phyloP scores from a whole-genome alignment of 1,140 invertebrate species.

The Mylabris phalerata region DNA sequence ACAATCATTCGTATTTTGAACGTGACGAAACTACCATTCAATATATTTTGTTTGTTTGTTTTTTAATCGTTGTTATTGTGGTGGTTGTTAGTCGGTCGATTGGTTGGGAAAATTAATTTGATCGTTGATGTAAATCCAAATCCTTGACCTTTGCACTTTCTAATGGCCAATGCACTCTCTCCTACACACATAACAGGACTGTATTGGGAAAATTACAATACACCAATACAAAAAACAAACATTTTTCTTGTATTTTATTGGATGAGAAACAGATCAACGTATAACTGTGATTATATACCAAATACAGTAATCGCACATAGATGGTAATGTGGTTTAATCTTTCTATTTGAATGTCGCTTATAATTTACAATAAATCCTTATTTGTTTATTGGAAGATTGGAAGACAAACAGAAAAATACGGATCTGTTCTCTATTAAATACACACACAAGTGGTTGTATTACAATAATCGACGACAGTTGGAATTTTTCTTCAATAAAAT shows the following conservation, averaged over 20 bases:
- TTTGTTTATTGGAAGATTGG: no score
- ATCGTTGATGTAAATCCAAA: slow-evolving; percentile 29
- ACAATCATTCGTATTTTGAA: no score
- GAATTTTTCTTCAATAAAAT: slow-evolving; percentile 1
- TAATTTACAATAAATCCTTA: no score
- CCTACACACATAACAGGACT: slow-evolving; percentile 1
- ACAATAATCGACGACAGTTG: not conserved
- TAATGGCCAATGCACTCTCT: slow-evolving; percentile 37
- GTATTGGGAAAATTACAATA: not conserved
- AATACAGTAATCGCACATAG: no score
- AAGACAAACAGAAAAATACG: no score
- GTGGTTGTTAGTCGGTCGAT: no score
- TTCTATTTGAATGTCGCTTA: no score
- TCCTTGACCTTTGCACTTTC: slow-evolving; percentile 40
- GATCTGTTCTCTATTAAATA: not conserved
- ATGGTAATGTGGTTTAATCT: no score
- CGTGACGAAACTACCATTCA: no score
- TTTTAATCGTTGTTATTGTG: no score
- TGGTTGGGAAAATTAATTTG: slow-evolving; percentile 18
- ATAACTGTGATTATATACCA: no score
- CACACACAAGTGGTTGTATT: not conserved
- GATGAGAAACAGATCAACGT: not conserved
- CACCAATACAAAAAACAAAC: not conserved
- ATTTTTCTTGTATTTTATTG: not conserved
- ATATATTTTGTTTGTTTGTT: no score